These are phyloP conservation scores for Microtus montanus DNA, from an alignment of 2,113 vertebrate species.

Conservation along the genomic window DNA sequence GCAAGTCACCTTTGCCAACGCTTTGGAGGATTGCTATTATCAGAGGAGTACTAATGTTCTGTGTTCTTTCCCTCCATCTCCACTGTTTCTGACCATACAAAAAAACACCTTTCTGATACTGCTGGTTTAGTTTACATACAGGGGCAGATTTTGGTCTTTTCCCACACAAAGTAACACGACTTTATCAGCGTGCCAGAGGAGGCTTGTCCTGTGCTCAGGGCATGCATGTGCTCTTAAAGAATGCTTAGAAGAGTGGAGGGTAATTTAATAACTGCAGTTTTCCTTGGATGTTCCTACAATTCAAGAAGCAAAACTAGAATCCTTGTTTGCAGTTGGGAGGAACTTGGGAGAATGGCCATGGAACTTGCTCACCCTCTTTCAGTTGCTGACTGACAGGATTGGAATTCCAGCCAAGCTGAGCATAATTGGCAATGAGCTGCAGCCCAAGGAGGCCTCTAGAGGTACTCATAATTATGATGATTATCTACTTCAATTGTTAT, in stretches of 20 bases:
- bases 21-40: background rate
- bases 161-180: background rate
- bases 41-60: background rate
- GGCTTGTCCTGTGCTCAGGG: background rate
- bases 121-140: background rate
- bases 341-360: background rate
- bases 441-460: background rate
- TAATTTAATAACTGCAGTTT: background rate
- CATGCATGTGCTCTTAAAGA: conserved; percentile 5
- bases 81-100: conserved; percentile 41
- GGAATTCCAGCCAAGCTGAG: background rate
- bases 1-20: conserved; percentile 23
- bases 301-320: conserved; percentile 29
- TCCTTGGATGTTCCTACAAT: conserved; percentile 8
- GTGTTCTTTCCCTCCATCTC: background rate
- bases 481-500: background rate
- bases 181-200: background rate
- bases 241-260: background rate
- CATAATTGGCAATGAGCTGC: background rate
- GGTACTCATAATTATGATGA: background rate
- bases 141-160: background rate
- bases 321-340: background rate
- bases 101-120: background rate
- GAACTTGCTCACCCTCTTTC: background rate
- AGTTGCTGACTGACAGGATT: background rate